Evolutionary conservation across 1,140 invertebrate genomes (phyloP).

Genomic region (Leptonema lineaticorne): DNA sequence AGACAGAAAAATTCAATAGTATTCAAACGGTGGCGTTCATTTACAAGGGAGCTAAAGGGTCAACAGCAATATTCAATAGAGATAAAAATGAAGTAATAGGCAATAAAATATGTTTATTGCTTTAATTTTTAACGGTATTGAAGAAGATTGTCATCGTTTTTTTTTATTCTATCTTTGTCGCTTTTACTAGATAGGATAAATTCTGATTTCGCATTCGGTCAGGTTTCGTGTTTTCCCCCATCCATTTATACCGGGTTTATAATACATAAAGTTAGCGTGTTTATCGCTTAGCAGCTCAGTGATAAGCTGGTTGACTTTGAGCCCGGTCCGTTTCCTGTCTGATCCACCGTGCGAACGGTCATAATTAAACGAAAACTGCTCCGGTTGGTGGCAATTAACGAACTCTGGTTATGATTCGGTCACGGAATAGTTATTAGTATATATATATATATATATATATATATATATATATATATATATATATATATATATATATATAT

Average conservation of each 20-base stretch:
- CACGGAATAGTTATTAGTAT: background rate
- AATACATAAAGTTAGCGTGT: background rate
- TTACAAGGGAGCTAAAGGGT: no score
- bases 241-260: background rate
- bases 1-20: no score
- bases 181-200: no score
- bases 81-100: background rate
- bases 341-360: slow-evolving; percentile 20
- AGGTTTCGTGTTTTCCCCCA: background rate
- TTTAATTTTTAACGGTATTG: no score
- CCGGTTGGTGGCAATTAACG: background rate
- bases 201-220: background rate
- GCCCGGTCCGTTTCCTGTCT: slow-evolving; percentile 12
- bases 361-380: slow-evolving; percentile 11
- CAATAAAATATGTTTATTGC: background rate
- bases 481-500: no score
- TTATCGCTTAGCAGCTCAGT: background rate
- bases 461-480: no score
- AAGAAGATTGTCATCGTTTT: background rate
- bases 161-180: background rate
- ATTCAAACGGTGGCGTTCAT: no score
- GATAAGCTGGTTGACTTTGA: background rate
- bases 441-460: no score
- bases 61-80: background rate
- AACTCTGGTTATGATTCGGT: background rate